Evolutionary conservation across 2,113 vertebrate species (phyloP).

Genomic region (Etheostoma cragini): DNA sequence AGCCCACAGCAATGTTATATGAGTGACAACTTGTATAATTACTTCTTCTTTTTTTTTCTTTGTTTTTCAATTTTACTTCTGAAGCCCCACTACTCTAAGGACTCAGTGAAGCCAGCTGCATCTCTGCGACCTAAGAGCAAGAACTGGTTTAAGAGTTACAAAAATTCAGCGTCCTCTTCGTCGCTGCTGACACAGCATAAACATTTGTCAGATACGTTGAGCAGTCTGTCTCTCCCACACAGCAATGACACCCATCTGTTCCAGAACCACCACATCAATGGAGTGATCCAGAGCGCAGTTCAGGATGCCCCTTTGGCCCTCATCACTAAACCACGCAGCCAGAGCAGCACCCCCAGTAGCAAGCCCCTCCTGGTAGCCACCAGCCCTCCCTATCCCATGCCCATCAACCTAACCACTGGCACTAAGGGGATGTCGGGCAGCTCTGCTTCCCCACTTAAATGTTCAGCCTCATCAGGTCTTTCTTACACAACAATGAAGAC

Average conservation of each 20-base stretch:
- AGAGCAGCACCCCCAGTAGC: slow-evolving; percentile 82
- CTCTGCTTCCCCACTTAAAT: slow-evolving; percentile 69
- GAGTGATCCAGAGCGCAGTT: slow-evolving; percentile 87
- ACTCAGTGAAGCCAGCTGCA: slow-evolving; percentile 89
- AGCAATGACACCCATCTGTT: slow-evolving; percentile 90
- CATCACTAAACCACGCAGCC: slow-evolving; percentile 88
- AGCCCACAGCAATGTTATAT: slow-evolving; percentile 63
- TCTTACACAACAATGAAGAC: slow-evolving; percentile 83
- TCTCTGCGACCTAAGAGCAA: slow-evolving; percentile 86
- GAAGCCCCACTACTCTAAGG: slow-evolving; percentile 81
- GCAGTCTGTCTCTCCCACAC: slow-evolving; percentile 82
- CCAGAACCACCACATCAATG: slow-evolving; percentile 87
- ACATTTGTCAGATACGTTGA: slow-evolving; percentile 81
- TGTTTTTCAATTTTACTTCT: slow-evolving; percentile 46
- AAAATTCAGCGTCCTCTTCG: slow-evolving; percentile 79
- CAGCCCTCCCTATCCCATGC: slow-evolving; percentile 82
- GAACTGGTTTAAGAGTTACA: slow-evolving; percentile 86
- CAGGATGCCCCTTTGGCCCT: slow-evolving; percentile 95
- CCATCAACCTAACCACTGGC: slow-evolving; percentile 89
- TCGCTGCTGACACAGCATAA: slow-evolving; percentile 80
- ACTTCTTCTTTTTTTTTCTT: slow-evolving; percentile 49
- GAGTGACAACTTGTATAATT: slow-evolving; percentile 73
- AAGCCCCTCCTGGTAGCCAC: slow-evolving; percentile 79
- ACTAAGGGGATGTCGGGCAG: slow-evolving; percentile 82
- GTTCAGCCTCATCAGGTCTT: slow-evolving; percentile 83